Percentiles rank a stretch among this genome's conserved stretches.
phyloP scores from a whole-genome alignment of 2,797 vertebrate genomes.

The Lepus oiostolus region DNA sequence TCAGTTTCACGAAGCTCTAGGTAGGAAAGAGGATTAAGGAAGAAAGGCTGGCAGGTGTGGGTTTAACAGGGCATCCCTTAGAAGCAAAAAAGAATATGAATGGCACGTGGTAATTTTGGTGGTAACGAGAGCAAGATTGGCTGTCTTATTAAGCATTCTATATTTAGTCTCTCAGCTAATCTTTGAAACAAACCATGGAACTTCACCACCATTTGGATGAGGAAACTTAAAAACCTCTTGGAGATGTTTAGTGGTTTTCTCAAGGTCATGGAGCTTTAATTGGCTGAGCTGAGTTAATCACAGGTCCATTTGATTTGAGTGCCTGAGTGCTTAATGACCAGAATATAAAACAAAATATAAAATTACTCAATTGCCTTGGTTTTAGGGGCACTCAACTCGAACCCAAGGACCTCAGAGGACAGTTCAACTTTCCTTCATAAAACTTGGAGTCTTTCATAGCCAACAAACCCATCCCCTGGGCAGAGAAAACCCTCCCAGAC shows the following conservation, averaged over 20 bases:
- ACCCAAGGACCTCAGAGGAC: background rate
- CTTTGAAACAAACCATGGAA: background rate
- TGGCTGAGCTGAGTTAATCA: conserved; percentile 30
- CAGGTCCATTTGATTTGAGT: background rate
- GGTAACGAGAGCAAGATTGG: background rate
- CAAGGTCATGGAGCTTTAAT: conserved; percentile 22
- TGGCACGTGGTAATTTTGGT: background rate
- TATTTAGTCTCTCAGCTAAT: background rate
- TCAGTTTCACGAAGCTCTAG: background rate
- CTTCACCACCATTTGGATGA: background rate
- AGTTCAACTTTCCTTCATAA: background rate
- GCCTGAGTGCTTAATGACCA: conserved; percentile 21
- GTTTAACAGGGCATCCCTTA: background rate
- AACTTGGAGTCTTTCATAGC: background rate
- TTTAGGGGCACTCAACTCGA: background rate
- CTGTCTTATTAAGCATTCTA: background rate
- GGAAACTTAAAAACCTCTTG: conserved; percentile 32
- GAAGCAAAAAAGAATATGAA: background rate
- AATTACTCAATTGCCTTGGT: background rate
- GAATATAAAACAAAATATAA: conserved; percentile 33
- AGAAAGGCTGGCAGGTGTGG: fast-evolving
- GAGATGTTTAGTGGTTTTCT: background rate
- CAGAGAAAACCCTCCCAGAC: conserved; percentile 25
- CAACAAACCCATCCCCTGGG: background rate
- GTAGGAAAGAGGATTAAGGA: background rate